Evolutionary conservation across 2,113 vertebrate genomes (phyloP).

Genomic region (Struthio camelus): DNA sequence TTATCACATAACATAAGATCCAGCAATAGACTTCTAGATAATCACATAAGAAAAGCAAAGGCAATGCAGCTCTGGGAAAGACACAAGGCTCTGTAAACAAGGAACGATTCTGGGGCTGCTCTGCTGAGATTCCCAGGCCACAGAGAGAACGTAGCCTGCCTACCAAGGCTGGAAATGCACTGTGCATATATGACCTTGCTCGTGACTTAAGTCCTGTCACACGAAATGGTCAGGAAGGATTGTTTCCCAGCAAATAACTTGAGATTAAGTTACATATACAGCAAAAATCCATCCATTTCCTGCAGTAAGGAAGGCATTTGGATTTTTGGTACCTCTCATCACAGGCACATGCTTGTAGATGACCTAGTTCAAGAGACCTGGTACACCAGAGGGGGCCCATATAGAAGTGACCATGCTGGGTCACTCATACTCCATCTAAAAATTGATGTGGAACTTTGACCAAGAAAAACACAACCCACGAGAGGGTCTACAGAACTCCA

Average conservation of each 20-base stretch:
- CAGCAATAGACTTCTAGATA: background rate
- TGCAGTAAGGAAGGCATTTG: background rate
- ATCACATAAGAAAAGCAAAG: background rate
- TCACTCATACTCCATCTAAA: background rate
- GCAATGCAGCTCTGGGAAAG: background rate
- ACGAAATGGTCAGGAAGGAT: background rate
- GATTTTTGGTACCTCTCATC: background rate
- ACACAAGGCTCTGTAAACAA: background rate
- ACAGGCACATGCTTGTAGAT: background rate
- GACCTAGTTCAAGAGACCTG: background rate
- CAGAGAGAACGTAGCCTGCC: background rate
- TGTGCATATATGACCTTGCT: background rate
- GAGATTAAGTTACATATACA: accelerated
- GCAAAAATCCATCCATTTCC: background rate
- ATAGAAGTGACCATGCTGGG: background rate
- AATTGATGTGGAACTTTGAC: background rate
- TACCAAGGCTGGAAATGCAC: accelerated
- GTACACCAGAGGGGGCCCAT: background rate
- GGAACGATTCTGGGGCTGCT: background rate
- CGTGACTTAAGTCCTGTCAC: accelerated
- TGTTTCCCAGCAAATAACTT: background rate
- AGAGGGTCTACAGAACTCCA: background rate
- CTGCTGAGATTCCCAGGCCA: background rate
- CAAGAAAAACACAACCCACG: accelerated
- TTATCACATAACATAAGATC: background rate